phyloP scores from a whole-genome alignment of 2,113 vertebrate genomes.

The Echinops telfairi region DNA sequence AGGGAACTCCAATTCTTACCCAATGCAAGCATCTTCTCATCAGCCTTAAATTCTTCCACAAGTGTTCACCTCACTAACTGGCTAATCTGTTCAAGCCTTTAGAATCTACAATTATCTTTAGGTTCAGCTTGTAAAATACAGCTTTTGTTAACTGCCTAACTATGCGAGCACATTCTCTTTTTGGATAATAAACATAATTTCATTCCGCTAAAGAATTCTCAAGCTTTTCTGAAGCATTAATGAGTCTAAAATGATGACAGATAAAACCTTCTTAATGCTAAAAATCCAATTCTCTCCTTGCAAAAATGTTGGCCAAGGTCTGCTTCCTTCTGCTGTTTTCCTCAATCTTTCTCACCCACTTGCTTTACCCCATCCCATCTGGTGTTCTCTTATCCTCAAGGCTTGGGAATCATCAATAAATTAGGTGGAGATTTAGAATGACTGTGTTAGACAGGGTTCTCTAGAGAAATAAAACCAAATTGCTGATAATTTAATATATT shows the following conservation, averaged over 20 bases:
- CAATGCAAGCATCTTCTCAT: neutral
- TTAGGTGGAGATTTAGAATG: neutral
- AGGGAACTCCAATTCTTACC: neutral
- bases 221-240: slow-evolving; percentile 46
- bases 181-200: slow-evolving; percentile 46
- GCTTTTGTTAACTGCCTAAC: slow-evolving; percentile 46
- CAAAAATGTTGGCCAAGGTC: neutral
- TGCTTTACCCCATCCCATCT: neutral
- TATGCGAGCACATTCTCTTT: neutral
- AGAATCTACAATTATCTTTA: neutral
- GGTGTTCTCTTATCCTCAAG: neutral
- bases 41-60: neutral
- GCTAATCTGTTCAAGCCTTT: neutral
- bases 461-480: too few relatives aligned
- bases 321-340: neutral
- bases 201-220: slow-evolving; percentile 16
- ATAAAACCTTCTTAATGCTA: slow-evolving; percentile 23
- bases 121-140: neutral
- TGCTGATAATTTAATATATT: too few relatives aligned
- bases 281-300: slow-evolving; percentile 16
- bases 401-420: neutral
- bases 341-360: neutral
- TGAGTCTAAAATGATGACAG: slow-evolving; percentile 38
- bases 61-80: neutral
- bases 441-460: too few relatives aligned